Evolutionary conservation across 2,113 vertebrate species (phyloP), one percentile per base, ranked within the genome.

Genomic region (Terrapene triunguis): DNA sequence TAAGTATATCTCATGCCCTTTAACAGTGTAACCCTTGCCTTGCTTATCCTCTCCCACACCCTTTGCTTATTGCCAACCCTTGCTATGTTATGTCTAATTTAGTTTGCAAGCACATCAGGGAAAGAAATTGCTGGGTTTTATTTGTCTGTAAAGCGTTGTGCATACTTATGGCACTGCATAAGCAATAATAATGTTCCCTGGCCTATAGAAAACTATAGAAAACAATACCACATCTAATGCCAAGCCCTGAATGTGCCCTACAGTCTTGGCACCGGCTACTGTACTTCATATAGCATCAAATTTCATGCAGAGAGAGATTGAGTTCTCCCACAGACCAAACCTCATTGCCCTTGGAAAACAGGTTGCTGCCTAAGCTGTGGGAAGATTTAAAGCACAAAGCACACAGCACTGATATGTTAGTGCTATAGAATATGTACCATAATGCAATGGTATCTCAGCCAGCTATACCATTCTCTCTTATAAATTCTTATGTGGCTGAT

Each of bases 401-500:
- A 55, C 83, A 84, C 90, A 59, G 65, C 86, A 96, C 85, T 3
- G 19, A 72, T 88, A 92, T 2, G 57, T 54, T 91, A 92, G 85
- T 91, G 44, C 81, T 82, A 11, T 69, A 86, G 35, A 72, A 72
- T 38, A 72, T 38, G 17, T 10, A 82, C 57, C 42, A 13, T 32
- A 85, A 80, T 69, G 88, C 59, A 87, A 89, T 0, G 38, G 38
- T 38, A 78, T 82, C 87, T 92, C 95, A 94, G 92, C 24, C 0
- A 0, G 79, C 27, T 54, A 0, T 4, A 62, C 94, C 95, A 93
- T 89, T 65, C 91, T 80, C n/a, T 0, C 96, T 94, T 96, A 92
- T 93, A 96, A 90, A 88, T 93, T 93, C 86, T 92, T 93, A 92
- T 0, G 1, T 91, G 95, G 89, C 81, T 96, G 89, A 96, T 95